Evolutionary conservation across 2,888 invertebrate species (phyloP).

Genomic region (Scaeva pyrastri): DNA sequence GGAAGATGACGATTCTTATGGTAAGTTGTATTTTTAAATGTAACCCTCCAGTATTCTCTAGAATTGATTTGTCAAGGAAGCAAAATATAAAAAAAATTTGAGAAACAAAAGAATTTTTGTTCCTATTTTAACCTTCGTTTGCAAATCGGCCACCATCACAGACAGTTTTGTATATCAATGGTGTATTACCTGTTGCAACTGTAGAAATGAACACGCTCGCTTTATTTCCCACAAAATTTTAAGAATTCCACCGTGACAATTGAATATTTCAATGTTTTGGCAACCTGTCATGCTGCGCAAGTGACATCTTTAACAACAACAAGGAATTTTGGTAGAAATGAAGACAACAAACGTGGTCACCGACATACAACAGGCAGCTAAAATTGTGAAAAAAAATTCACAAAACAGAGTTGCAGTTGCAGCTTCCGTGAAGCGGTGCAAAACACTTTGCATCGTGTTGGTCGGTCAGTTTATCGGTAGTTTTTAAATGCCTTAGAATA

Average conservation of each 20-base stretch:
- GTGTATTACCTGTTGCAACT: slow-evolving; percentile 53
- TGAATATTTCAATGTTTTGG: slow-evolving; percentile 56
- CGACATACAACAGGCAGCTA: slow-evolving; percentile 4
- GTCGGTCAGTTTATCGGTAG: background rate
- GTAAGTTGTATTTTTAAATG: background rate
- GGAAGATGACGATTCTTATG: background rate
- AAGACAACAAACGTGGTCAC: slow-evolving; percentile 55
- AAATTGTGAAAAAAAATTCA: slow-evolving; percentile 43
- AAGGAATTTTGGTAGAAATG: slow-evolving; percentile 28
- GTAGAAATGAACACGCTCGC: background rate
- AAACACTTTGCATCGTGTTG: slow-evolving; percentile 39
- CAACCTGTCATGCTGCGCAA: slow-evolving; percentile 71
- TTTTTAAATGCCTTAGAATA: background rate
- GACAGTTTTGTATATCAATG: slow-evolving; percentile 21
- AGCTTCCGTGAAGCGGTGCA: slow-evolving; percentile 70
- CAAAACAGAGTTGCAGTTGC: slow-evolving; percentile 55
- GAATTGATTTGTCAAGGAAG: slow-evolving; percentile 47
- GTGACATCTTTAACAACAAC: slow-evolving; percentile 60
- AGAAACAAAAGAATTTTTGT: slow-evolving; percentile 42
- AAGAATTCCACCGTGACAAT: slow-evolving; percentile 41
- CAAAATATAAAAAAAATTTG: background rate
- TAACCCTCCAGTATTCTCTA: slow-evolving; percentile 15
- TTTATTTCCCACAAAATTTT: slow-evolving; percentile 28
- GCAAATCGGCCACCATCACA: slow-evolving; percentile 54
- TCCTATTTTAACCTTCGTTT: background rate